Evolutionary conservation across 2,888 invertebrate genomes (phyloP).

Genomic region (Acronicta aceris): DNA sequence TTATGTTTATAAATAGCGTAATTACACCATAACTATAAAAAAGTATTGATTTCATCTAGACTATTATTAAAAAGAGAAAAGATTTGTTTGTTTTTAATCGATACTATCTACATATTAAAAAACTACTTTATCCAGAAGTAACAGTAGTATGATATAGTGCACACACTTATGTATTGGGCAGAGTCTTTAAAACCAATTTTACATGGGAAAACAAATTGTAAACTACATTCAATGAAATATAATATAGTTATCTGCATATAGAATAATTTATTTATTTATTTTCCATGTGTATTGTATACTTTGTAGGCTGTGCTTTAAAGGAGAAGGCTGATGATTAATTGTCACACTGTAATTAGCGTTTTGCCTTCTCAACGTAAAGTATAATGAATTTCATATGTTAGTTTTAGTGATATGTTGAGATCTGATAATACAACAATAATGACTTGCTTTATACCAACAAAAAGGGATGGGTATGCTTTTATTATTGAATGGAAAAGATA

Average conservation of each 20-base stretch:
- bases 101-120: no score
- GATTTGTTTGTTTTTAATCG: no score
- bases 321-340: conserved; percentile 50
- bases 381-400: conserved; percentile 18
- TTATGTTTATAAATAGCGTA: no score
- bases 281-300: conserved; percentile 32
- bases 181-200: background rate
- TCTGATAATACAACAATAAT: conserved; percentile 43
- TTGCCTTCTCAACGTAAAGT: conserved; percentile 42
- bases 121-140: no score
- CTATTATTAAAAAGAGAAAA: no score
- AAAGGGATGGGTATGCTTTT: background rate
- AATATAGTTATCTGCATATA: conserved; percentile 28
- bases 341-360: conserved; percentile 33
- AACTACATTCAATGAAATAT: conserved; percentile 21
- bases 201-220: conserved; percentile 8
- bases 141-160: no score
- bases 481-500: background rate
- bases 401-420: conserved; percentile 41
- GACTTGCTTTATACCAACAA: conserved; percentile 41
- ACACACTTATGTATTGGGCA: no score
- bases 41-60: no score
- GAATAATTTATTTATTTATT: conserved; percentile 41
- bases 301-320: conserved; percentile 53
- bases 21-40: no score